Evolutionary conservation across 1,140 invertebrate species (phyloP), one percentile per base, ranked within the genome.

Genomic region (Tetragnatha versicolor): DNA sequence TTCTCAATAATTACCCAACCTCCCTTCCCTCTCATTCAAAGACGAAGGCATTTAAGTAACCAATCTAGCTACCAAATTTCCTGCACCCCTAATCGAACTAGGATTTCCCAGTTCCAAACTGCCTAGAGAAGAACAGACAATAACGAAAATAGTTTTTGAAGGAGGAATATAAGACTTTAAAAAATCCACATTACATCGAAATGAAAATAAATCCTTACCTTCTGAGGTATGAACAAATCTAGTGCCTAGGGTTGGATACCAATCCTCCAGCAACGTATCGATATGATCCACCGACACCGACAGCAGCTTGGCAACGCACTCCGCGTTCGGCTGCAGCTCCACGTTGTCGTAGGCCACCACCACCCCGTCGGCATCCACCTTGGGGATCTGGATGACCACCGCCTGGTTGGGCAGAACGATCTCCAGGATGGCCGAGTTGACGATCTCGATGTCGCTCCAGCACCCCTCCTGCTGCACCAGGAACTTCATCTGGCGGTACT

Each of bases 191-290:
- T 60, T 33, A 0, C 12, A 10, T 29, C 7, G 33, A 55, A 55
- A 55, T n/a, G 29, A 60, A 29, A 14, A 6, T 49, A 68, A 45
- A n/a, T n/a, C 27, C 81, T 94, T 92, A 1, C 98, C 98, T 85
- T 98, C 96, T 0, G 95, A 97, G 0, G 96, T 98, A 84, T 99
- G 98, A 1, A 97, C 95, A 87, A 99, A 99, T 51, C 97, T 89
- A 1, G 97, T 98, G 6, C 97, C 93, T 53, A 97, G 87, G 0
- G 94, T 94, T 0, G 96, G 96, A 87, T 97, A 98, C 97, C 98
- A 99, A 86, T 99, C 98, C 86, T 99, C 98, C 0, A 99, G 86
- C 27, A 99, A 86, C 63, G 96, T 92, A 85, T 99, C 98, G 82
- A 99, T 94, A 84, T 98, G 96, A 85, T 98, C 96, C 0, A 98